phyloP scores from a whole-genome alignment of 2,113 vertebrate species.

The Megaceryle maxima region DNA sequence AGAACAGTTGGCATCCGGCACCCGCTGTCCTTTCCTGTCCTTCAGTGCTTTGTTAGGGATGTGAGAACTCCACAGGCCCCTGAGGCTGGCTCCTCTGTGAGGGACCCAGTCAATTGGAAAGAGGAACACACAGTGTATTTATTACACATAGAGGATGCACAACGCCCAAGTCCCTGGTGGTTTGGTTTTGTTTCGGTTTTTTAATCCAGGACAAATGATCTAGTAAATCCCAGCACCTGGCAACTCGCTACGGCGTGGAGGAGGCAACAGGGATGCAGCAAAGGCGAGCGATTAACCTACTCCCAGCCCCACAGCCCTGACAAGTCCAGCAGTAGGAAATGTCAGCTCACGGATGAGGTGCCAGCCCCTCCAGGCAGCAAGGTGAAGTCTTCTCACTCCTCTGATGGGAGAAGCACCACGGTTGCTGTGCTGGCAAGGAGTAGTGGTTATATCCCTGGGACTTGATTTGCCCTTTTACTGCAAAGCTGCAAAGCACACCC shows the following conservation, averaged over 20 bases:
- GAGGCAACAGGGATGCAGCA: neutral
- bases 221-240: neutral
- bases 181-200: neutral
- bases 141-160: neutral
- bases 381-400: neutral
- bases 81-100: conserved; percentile 3
- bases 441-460: neutral
- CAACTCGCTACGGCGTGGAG: neutral
- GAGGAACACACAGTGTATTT: neutral
- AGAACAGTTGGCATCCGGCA: neutral
- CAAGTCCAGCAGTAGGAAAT: neutral
- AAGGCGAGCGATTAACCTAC: neutral
- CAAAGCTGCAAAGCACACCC: neutral
- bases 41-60: conserved; percentile 40
- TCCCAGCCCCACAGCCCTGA: neutral
- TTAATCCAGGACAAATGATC: neutral
- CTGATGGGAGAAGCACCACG: neutral
- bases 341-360: neutral
- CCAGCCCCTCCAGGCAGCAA: neutral
- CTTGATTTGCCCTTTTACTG: neutral
- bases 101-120: conserved; percentile 44
- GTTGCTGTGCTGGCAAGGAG: neutral
- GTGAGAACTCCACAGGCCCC: conserved; percentile 5
- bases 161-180: neutral
- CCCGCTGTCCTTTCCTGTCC: conserved; percentile 43